Percentiles rank a stretch among this genome's conserved stretches.
Evolutionary conservation across 2,797 vertebrate genomes (phyloP).

Genomic region (Schizothorax lantsangensis): DNA sequence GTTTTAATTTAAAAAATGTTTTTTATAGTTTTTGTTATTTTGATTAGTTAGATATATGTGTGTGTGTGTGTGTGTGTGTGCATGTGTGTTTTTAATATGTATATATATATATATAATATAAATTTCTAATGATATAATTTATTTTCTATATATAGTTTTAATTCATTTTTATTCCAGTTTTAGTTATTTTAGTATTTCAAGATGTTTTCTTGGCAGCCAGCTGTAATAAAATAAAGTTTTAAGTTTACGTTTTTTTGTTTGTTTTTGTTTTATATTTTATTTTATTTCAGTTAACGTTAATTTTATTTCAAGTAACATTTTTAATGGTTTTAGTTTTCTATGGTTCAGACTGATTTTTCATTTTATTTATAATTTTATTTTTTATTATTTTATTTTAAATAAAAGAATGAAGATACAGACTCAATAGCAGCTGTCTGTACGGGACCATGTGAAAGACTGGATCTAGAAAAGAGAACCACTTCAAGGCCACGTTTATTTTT

Average conservation of each 20-base stretch:
- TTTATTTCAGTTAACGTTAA: not conserved
- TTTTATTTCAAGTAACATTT: not conserved
- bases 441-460: not conserved
- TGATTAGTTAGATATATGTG: too few relatives aligned
- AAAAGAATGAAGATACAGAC: not conserved
- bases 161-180: not conserved
- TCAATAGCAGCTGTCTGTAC: not conserved
- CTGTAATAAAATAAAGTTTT: too few relatives aligned
- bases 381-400: not conserved
- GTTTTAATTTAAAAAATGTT: too few relatives aligned
- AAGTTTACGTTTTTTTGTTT: not conserved
- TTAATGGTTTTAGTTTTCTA: not conserved
- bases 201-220: not conserved
- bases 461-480: slow-evolving; percentile 16
- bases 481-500: slow-evolving; percentile 56
- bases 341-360: not conserved
- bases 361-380: not conserved
- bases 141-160: not conserved
- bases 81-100: not conserved
- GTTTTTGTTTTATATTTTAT: too few relatives aligned
- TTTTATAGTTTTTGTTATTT: too few relatives aligned
- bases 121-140: not conserved
- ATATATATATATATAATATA: not conserved
- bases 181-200: not conserved
- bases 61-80: too few relatives aligned